Evolutionary conservation across 2,888 invertebrate species (phyloP).

Genomic region (Drosophila hamatofila): DNA sequence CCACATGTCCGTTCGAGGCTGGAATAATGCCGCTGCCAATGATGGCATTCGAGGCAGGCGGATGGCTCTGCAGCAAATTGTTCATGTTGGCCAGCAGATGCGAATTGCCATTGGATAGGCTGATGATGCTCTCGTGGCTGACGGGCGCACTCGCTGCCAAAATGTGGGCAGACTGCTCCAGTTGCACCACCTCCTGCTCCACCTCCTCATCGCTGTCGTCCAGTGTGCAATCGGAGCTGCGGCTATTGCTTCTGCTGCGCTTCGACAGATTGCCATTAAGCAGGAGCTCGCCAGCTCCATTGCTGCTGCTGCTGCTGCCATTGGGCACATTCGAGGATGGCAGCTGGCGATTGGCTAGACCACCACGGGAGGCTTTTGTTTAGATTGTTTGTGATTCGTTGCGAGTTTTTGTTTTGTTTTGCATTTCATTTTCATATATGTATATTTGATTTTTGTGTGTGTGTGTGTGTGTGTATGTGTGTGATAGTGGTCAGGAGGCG

Average conservation of each 20-base stretch:
- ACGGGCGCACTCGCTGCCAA: slow-evolving; percentile 32
- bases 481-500: slow-evolving; percentile 25
- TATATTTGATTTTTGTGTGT: not conserved
- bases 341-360: slow-evolving; percentile 90
- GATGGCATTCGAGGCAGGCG: slow-evolving; percentile 57
- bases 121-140: slow-evolving; percentile 56
- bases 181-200: slow-evolving; percentile 77
- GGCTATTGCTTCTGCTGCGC: slow-evolving; percentile 86
- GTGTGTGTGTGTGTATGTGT: slow-evolving; percentile 6
- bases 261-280: slow-evolving; percentile 80
- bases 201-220: slow-evolving; percentile 82
- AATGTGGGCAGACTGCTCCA: slow-evolving; percentile 68
- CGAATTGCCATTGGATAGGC: slow-evolving; percentile 86
- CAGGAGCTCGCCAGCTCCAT: slow-evolving; percentile 50
- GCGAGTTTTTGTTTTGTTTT: slow-evolving; percentile 20
- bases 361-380: slow-evolving; percentile 89
- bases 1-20: slow-evolving; percentile 70
- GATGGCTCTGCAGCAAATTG: slow-evolving; percentile 80
- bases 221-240: slow-evolving; percentile 81
- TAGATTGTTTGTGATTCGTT: slow-evolving; percentile 46
- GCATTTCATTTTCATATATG: slow-evolving; percentile 7
- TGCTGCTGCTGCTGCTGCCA: slow-evolving; percentile 29
- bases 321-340: slow-evolving; percentile 84
- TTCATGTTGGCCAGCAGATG: slow-evolving; percentile 86
- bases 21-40: slow-evolving; percentile 36